Base-by-base conservation (phyloP, 64 coral and sea anemone species). In the Montipora foliosa region DNA sequence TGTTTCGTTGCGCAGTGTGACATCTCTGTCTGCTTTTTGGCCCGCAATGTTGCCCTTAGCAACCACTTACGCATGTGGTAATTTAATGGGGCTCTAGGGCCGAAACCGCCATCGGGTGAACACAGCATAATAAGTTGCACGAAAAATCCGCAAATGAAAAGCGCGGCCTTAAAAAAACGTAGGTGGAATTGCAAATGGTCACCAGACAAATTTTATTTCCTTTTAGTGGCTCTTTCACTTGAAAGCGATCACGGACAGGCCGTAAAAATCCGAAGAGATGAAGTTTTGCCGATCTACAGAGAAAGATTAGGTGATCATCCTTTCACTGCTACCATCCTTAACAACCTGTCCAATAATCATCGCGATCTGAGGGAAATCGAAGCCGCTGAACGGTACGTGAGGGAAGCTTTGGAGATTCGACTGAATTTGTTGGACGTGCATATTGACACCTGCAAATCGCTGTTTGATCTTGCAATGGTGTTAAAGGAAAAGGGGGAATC, bases 271-370 rank as follows among this genome's bases (percentile, higher is more conserved):
- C 71, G 94, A 48, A 53, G 71, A 76, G 10, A 64, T 0, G 1
- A 82, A 10, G 77, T 87, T 10, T 66, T 95, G 15, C 62, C 62
- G 47, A 61, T 92, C 61, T 95, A 95, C 21, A 89, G 55, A 45
- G 20, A 57, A 91, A 72, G 16, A 91, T 19, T 90, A 67, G 86
- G 89, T 76, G 4, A 69, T 49, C 94, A 95, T 60, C 89, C 89
- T 52, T 95, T 92, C 66, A 95, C 94, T 6, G 94, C 94, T 11
- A 91, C 88, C 17, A 84, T 83, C 24, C 62, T 79, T 0, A 87
- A 81, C 57, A 48, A 60, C 8, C 50, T 91, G 47, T 90, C 89
- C 8, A 81, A 91, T 49, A 76, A 88, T 60, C 91, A 87, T 68
- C 16, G 49, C 50, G 76, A 45, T 24, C 69, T 84, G n/a, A 86